phyloP scores from a whole-genome alignment of 2,797 vertebrate species.

The Ateles fusciceps region DNA sequence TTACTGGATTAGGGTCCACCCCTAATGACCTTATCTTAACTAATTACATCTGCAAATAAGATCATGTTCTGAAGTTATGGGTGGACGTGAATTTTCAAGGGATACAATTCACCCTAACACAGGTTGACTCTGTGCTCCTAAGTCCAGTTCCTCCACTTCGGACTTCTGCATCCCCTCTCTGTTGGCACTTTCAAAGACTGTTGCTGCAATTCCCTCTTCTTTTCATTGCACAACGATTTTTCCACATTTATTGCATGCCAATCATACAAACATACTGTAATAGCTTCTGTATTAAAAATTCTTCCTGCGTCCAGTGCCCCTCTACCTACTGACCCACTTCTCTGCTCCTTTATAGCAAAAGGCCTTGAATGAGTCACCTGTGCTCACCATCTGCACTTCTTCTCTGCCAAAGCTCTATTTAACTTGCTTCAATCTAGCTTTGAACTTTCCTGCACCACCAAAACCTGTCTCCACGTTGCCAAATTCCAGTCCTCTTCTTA shows the following conservation, averaged over 20 bases:
- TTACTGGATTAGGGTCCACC: not conserved
- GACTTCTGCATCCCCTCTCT: not conserved
- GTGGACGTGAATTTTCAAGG: not conserved
- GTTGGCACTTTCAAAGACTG: not conserved
- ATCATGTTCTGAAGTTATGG: not conserved
- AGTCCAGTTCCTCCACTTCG: not conserved
- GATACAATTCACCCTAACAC: not conserved
- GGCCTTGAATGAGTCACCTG: conserved; percentile 51
- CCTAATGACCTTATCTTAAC: not conserved
- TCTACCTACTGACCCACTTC: conserved; percentile 52
- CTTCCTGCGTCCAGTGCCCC: not conserved
- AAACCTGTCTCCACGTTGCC: not conserved
- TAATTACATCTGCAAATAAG: not conserved
- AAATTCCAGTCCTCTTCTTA: not conserved
- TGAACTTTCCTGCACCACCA: not conserved
- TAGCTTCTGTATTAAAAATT: not conserved
- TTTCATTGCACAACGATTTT: not conserved
- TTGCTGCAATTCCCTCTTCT: not conserved
- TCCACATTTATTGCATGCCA: not conserved
- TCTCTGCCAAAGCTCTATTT: conserved; percentile 14
- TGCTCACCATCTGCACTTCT: not conserved
- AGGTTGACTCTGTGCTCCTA: not conserved
- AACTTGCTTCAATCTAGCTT: not conserved
- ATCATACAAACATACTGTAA: not conserved
- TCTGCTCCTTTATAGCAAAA: conserved; percentile 15